Conservation (phyloP, 2,113 vertebrate species). For the Synodontis membranacea region DNA sequence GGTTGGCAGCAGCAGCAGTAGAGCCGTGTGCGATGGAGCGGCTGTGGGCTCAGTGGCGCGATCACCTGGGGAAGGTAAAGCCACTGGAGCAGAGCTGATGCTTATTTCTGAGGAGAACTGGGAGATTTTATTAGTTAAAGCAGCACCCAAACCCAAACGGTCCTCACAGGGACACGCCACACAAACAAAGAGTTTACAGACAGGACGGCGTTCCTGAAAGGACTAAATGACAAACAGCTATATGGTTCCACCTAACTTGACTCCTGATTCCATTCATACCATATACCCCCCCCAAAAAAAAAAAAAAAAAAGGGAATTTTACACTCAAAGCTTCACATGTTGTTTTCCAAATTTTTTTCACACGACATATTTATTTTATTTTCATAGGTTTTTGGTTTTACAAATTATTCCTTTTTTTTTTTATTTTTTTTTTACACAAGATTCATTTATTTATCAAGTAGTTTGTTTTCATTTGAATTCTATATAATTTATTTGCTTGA, state of each 20-base stretch:
- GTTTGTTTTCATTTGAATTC: background rate
- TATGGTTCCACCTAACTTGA: background rate
- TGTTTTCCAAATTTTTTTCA: background rate
- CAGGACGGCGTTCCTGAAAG: background rate
- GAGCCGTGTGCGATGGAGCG: slow-evolving; percentile 78
- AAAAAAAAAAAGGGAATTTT: no score
- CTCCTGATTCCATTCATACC: background rate
- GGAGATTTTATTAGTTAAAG: slow-evolving; percentile 78
- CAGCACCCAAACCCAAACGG: slow-evolving; percentile 52
- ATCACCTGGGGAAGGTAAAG: slow-evolving; percentile 79
- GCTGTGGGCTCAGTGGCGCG: slow-evolving; percentile 77
- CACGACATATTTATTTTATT: background rate
- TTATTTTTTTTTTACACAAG: background rate
- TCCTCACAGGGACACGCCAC: slow-evolving; percentile 25
- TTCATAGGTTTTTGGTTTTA: background rate
- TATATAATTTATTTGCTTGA: background rate
- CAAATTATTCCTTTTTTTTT: no score
- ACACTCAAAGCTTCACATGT: background rate
- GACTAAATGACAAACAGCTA: background rate
- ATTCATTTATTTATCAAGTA: background rate
- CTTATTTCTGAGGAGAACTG: slow-evolving; percentile 80
- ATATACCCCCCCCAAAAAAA: no score
- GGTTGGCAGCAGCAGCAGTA: slow-evolving; percentile 76
- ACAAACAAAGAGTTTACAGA: slow-evolving; percentile 41
- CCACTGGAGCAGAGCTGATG: slow-evolving; percentile 80